phyloP scores from a whole-genome alignment of 1,140 invertebrate genomes.

The Drosophila orosa region DNA sequence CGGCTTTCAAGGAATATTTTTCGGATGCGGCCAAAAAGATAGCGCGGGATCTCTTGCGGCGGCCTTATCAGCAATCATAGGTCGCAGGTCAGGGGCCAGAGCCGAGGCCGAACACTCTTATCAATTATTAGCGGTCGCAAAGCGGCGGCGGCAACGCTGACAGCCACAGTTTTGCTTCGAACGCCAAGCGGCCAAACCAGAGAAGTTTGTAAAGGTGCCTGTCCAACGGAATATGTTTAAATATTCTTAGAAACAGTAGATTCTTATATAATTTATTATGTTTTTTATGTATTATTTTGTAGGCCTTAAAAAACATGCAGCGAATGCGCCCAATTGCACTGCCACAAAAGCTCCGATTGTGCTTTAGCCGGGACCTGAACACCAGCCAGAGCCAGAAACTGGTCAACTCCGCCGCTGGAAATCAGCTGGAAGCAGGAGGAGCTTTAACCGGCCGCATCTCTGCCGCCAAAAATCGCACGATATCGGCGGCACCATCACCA shows the following conservation, averaged over 20 bases:
- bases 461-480: slow-evolving; percentile 15
- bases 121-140: background rate
- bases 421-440: slow-evolving; percentile 17
- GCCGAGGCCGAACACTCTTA: background rate
- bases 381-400: slow-evolving; percentile 9
- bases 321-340: slow-evolving; percentile 17
- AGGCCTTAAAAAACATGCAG: slow-evolving; percentile 29
- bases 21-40: slow-evolving; percentile 28
- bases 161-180: slow-evolving; percentile 19
- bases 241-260: background rate
- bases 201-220: background rate
- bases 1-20: background rate
- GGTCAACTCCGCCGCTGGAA: slow-evolving; percentile 16
- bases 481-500: slow-evolving; percentile 3
- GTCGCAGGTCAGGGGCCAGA: slow-evolving; percentile 9
- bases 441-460: slow-evolving; percentile 17
- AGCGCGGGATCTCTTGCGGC: slow-evolving; percentile 13
- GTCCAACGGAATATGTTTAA: background rate
- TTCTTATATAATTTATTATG: background rate
- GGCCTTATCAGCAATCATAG: slow-evolving; percentile 15
- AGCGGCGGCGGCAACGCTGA: background rate
- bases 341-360: slow-evolving; percentile 28
- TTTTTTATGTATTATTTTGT: background rate
- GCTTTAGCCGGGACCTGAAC: slow-evolving; percentile 40
- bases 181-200: slow-evolving; percentile 8